A percentile compares a stretch with the other conserved stretches of the same genome.
phyloP scores from a whole-genome alignment of 2,797 vertebrate species.

The Hippoglossus hippoglossus region DNA sequence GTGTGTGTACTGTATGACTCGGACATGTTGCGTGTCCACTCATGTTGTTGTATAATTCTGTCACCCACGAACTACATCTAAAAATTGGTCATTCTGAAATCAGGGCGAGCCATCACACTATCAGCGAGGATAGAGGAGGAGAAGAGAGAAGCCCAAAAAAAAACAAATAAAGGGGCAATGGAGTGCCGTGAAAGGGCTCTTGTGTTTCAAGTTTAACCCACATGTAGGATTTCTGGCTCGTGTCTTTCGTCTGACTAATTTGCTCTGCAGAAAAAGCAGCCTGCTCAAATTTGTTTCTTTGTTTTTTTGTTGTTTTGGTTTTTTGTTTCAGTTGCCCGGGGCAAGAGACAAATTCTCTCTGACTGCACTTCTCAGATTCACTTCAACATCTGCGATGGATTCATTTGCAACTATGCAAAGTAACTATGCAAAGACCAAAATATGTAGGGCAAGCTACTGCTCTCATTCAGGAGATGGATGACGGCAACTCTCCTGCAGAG shows the following conservation, averaged over 20 bases:
- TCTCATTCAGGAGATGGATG: conserved; percentile 35
- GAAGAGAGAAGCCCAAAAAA: conserved; percentile 2
- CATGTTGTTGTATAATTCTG: conserved; percentile 60
- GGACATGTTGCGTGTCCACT: conserved; percentile 56
- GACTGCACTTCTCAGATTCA: conserved; percentile 67
- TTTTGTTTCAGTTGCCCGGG: conserved; percentile 65
- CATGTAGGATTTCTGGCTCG: conserved; percentile 57
- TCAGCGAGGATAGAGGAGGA: conserved; percentile 23
- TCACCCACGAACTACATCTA: conserved; percentile 56
- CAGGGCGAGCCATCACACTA: conserved; percentile 26
- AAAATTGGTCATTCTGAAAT: conserved; percentile 56
- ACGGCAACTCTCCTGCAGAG: conserved; percentile 8
- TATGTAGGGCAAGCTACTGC: conserved; percentile 55
- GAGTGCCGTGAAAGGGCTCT: conserved; percentile 41
- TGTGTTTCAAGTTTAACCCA: conserved; percentile 46
- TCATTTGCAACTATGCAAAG: conserved; percentile 63
- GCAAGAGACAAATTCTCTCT: conserved; percentile 70
- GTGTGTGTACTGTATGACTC: conserved; percentile 29
- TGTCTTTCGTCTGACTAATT: conserved; percentile 70
- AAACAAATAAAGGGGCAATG: conserved; percentile 23
- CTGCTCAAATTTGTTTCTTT: conserved; percentile 61
- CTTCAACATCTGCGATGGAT: conserved; percentile 63
- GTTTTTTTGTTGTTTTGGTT: conserved; percentile 68
- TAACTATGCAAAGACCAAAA: conserved; percentile 51
- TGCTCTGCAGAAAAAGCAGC: conserved; percentile 67